Evolutionary conservation across 92 coral and sea anemone genomes (phyloP), one percentile per base, ranked within the genome.

Genomic region (Galaxea fascicularis): DNA sequence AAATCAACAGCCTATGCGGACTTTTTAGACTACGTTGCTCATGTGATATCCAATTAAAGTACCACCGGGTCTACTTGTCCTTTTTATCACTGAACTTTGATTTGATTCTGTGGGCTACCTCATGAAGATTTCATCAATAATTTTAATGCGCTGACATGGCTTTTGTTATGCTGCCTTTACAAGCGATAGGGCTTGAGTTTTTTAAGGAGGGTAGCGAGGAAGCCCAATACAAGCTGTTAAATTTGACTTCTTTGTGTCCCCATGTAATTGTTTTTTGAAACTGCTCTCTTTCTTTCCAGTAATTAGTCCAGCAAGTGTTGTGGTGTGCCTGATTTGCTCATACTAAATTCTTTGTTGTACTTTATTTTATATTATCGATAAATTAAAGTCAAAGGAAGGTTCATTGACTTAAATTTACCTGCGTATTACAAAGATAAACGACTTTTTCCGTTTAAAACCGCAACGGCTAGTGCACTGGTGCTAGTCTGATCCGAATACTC

Each of bases 371-470:
- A 49, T 49, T 25, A 63, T 29, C 17, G 68, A 63, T 63, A 21
- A 28, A 20, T 16, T 56, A 56, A 6, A 2, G 6, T 2, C 41
- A 35, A 17, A 4, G 17, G 62, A 63, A 26, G 68, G 17, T 28
- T 63, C 27, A 15, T 63, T 63, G 30, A 63, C 25, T 26, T 60
- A 60, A 60, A 21, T 25, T 49, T 25, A 60, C 20, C 21, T 63
- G 27, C 10, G 31, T 73, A 35, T 76, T 68, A 56, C 24, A 12
- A 22, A 11, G 24, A 59, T 76, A 57, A 57, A 76, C 8, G 82
- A 27, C 71, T 45, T 63, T 77, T 62, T 77, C 71, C 59, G 59
- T 45, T 45, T 26, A 8, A 12, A 49, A 21, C 35, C 76, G 4
- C 25, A n/a, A 45, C 20, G 10, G 10, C 72, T n/a, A 59, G 21